These are phyloP conservation scores for Psilopsiagon aurifrons DNA, from an alignment of 2,113 vertebrate species.

Conservation along the genomic window DNA sequence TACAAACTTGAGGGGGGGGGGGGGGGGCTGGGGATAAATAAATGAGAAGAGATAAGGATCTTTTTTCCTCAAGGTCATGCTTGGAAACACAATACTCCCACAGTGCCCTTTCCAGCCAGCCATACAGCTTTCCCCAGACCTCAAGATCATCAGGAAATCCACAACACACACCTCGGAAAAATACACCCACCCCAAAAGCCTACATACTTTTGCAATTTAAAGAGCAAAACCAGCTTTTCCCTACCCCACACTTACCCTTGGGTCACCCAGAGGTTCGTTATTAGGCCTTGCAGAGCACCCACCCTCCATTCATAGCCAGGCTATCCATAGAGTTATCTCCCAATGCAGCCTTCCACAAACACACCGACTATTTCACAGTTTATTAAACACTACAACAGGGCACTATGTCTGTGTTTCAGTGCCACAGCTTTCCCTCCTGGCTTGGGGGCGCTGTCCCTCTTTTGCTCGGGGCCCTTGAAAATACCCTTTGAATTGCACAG, in stretches of 20 bases:
- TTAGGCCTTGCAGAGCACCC: accelerated
- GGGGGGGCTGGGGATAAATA: background rate
- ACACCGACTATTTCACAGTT: background rate
- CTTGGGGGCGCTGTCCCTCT: background rate
- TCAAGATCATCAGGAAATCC: background rate
- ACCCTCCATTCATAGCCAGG: accelerated
- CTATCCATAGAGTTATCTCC: accelerated
- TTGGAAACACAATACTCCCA: conserved; percentile 19
- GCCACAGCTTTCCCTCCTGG: background rate
- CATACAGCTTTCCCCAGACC: background rate
- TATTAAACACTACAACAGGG: background rate
- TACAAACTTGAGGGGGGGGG: background rate
- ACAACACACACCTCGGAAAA: background rate
- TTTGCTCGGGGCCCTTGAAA: background rate
- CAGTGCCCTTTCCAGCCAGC: background rate
- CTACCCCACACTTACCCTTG: background rate
- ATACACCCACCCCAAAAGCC: background rate
- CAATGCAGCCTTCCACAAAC: accelerated
- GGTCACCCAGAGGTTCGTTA: background rate
- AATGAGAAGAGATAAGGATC: background rate
- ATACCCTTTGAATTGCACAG: background rate
- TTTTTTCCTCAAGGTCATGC: background rate
- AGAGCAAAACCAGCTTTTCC: background rate
- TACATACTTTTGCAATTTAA: background rate
- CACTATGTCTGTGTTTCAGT: background rate